phyloP scores from a whole-genome alignment of 2,797 vertebrate species.

The Tokudaia tokunoshimensis region DNA sequence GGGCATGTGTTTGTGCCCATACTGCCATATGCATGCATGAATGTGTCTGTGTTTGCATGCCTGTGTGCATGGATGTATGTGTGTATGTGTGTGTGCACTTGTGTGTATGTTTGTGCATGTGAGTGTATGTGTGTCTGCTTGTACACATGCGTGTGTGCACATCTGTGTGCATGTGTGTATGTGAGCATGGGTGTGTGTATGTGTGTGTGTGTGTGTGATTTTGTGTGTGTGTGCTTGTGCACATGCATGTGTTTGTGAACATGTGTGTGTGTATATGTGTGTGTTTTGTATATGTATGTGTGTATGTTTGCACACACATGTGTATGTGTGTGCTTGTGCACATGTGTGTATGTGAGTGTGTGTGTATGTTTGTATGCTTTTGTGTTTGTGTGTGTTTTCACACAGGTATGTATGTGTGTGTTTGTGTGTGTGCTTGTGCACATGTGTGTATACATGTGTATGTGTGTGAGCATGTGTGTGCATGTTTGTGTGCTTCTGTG shows the following conservation, averaged over 20 bases:
- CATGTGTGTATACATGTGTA: too few species aligned
- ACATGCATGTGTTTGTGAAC: not conserved
- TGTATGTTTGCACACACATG: not conserved
- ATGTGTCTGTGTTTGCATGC: not conserved
- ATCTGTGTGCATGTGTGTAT: not conserved
- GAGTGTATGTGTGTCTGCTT: not conserved
- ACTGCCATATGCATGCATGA: not conserved
- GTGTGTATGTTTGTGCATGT: not conserved
- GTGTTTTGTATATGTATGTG: too few species aligned
- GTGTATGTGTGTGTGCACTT: not conserved
- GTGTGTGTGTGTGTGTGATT: not conserved
- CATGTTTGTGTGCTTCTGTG: not conserved
- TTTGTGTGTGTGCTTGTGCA: not conserved
- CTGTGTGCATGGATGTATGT: not conserved
- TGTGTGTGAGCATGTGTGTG: too few species aligned
- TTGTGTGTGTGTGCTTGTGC: not conserved
- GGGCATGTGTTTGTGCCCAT: not conserved
- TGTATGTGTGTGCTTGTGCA: not conserved
- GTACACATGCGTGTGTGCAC: not conserved
- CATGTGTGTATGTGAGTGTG: not conserved
- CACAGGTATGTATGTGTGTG: not conserved
- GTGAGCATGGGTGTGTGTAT: not conserved
- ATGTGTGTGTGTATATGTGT: not conserved
- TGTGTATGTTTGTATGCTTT: not conserved
- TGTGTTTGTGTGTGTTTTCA: not conserved